Base-by-base conservation (phyloP, 2,113 vertebrate genomes). In the Illadopsis cleaveri region DNA sequence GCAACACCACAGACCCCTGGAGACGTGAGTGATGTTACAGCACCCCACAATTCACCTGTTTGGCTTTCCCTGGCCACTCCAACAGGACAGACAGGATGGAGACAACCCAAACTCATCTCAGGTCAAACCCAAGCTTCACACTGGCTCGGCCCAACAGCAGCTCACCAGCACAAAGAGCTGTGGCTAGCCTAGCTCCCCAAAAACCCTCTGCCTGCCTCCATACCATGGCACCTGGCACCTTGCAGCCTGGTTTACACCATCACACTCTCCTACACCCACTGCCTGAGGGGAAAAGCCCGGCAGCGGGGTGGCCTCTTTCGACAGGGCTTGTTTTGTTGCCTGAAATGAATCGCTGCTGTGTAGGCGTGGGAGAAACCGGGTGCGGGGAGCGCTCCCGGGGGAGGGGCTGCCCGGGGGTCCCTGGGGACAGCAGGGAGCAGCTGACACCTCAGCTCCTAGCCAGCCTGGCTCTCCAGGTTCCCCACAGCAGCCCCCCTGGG, bases 281-380 rank as follows among this genome's bases (percentile, higher is more conserved):
- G 86, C 71, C 80, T 61, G 71, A 0, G 3, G 82, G 65, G 61
- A 76, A 71, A 87, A 94, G 82, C 85, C 73, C 54, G 2, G 56
- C 91, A 75, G 82, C 10, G 0, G 83, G 72, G 76, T 92, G 89
- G 94, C 90, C 84, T 93, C 93, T 95, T 95, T 84, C n/a, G 3
- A 89, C 47, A 82, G 92, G 40, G 81, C 78, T 93, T 86, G 73
- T 82, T 93, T 75, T 77, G 68, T 44, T 78, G 72, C 72, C 6
- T 0, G 28, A 68, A 94, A 94, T 60, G 84, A 94, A 93, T 87
- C 10, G 38, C 77, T 54, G 69, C 6, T 6, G 84, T 28, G 87
- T 81, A 61, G 87, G 78, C 48, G 61, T 84, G 90, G 92, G 90
- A 96, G 86, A 91, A 66, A 30, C 33, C 1, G 12, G 72, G 66